Percentiles rank a stretch among this genome's conserved stretches.
These are phyloP conservation scores for Meghimatium bilineatum DNA, from an alignment of 2,888 invertebrate genomes.

Conservation along the genomic window DNA sequence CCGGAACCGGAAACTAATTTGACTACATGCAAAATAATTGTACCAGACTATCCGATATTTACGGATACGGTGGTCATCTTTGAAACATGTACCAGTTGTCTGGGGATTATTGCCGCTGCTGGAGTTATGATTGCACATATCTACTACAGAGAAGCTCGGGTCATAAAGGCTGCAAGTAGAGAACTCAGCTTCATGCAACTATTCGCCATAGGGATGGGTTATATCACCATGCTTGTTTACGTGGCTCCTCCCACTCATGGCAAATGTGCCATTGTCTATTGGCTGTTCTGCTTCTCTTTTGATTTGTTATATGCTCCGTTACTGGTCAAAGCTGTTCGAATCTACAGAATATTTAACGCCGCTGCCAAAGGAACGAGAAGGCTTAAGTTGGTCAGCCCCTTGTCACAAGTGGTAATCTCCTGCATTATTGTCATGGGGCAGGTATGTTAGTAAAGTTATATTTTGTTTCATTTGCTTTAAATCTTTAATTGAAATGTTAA, in stretches of 20 bases:
- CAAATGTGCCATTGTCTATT: conserved; percentile 47
- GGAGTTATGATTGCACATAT: conserved; percentile 46
- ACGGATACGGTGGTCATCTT: conserved; percentile 42
- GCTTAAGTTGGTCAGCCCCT: conserved; percentile 50
- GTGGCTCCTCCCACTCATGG: conserved; percentile 56
- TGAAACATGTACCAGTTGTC: conserved; percentile 26
- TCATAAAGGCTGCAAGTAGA: conserved; percentile 69
- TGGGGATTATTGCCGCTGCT: conserved; percentile 38
- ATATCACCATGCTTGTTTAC: conserved; percentile 58
- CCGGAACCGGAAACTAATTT: conserved; percentile 52
- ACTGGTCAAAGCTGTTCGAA: conserved; percentile 55
- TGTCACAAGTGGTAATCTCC: conserved; percentile 42
- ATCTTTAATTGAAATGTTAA: too few species aligned
- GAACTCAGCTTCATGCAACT: conserved; percentile 67
- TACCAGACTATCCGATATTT: conserved; percentile 36
- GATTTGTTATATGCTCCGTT: conserved; percentile 57
- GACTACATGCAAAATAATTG: conserved; percentile 47
- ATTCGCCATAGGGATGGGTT: conserved; percentile 61
- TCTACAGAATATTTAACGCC: conserved; percentile 58
- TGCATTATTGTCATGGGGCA: conserved; percentile 39
- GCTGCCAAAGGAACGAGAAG: conserved; percentile 25
- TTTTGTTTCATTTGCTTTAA: background rate
- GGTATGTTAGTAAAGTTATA: conserved; percentile 5
- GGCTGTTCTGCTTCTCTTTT: conserved; percentile 56
- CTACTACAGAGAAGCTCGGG: conserved; percentile 51